Conservation (phyloP, 1,140 invertebrate species). For the Ceratitis capitata region DNA sequence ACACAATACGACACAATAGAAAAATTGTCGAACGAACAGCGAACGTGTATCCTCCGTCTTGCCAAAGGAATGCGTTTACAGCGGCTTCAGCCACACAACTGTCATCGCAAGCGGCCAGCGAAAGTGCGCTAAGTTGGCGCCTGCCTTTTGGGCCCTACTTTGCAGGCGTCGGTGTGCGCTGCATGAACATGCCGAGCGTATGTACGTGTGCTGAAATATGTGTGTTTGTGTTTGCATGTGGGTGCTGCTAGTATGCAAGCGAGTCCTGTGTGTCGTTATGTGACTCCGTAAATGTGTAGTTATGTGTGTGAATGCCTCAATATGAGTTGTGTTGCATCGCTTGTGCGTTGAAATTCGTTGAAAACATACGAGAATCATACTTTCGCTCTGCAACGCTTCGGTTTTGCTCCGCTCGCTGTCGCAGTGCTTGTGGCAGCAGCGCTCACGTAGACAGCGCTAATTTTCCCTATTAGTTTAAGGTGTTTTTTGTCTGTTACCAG, state of each 20-base stretch:
- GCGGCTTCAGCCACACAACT: conserved; percentile 42
- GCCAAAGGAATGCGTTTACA: conserved; percentile 34
- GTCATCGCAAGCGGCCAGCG: conserved; percentile 29
- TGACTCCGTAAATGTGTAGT: too few species aligned
- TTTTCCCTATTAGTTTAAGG: neutral
- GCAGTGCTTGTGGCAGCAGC: neutral
- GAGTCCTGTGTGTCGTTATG: too few species aligned
- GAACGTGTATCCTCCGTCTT: conserved; percentile 36
- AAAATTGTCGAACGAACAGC: neutral
- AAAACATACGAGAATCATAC: conserved; percentile 1
- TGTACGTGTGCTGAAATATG: neutral
- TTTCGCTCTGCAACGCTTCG: neutral
- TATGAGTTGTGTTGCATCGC: conserved; percentile 2
- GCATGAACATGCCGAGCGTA: neutral
- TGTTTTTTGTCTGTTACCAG: neutral
- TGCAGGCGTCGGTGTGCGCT: neutral
- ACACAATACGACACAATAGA: conserved; percentile 31
- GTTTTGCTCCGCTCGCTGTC: neutral
- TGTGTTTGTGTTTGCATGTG: too few species aligned
- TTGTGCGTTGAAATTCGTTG: neutral
- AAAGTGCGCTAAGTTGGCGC: conserved; percentile 32
- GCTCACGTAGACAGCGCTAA: neutral
- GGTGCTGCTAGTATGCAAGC: too few species aligned
- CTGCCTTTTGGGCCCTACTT: conserved; percentile 27
- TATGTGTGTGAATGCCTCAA: too few species aligned